These are phyloP conservation scores for Bubalus kerabau DNA, from an alignment of 2,113 vertebrate species.

Conservation along the genomic window DNA sequence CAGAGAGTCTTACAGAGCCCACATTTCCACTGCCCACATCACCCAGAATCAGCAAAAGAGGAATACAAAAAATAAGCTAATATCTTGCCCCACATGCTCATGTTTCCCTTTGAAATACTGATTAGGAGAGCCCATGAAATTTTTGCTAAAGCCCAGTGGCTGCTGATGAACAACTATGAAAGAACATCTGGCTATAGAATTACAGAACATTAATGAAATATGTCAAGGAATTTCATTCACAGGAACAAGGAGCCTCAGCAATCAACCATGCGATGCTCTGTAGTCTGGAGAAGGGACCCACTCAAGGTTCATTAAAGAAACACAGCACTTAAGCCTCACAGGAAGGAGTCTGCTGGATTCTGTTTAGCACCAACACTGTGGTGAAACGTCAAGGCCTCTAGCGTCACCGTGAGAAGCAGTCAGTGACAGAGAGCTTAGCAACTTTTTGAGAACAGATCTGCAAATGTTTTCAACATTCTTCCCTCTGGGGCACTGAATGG, in stretches of 20 bases:
- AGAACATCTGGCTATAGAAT: background rate
- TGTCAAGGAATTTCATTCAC: background rate
- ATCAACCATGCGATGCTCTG: background rate
- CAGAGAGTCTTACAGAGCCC: background rate
- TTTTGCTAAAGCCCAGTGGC: background rate
- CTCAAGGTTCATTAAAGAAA: background rate
- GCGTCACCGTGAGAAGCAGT: background rate
- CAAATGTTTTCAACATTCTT: background rate
- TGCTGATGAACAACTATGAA: background rate
- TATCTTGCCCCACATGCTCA: background rate
- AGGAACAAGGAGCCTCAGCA: background rate
- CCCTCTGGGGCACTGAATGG: background rate
- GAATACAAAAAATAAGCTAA: background rate
- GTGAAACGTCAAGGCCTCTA: background rate
- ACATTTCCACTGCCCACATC: background rate
- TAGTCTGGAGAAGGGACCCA: background rate
- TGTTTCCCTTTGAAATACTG: background rate
- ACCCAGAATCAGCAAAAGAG: background rate
- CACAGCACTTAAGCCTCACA: background rate
- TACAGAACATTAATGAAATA: background rate
- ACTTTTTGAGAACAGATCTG: background rate
- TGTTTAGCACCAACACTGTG: background rate
- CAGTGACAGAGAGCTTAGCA: background rate
- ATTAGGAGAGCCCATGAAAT: background rate
- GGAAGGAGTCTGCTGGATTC: background rate